Evolutionary conservation across 2,797 vertebrate species (phyloP), one percentile per base, ranked within the genome.

Genomic region (Champsocephalus gunnari): DNA sequence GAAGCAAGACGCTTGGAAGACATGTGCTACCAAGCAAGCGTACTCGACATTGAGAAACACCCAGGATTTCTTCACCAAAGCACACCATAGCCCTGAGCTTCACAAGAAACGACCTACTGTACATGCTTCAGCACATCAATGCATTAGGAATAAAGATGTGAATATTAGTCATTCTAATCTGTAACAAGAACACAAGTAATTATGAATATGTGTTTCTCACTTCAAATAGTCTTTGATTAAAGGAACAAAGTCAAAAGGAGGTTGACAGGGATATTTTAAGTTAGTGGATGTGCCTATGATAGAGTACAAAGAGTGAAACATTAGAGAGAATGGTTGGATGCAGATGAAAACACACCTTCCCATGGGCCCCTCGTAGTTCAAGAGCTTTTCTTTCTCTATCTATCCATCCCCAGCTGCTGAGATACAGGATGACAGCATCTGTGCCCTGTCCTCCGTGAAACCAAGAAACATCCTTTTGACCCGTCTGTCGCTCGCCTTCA

Each of bases 401-500:
- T 56, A 48, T 74, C 75, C 54, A 48, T 81, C 76, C 86, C 77
- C 51, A 58, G 71, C 76, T 7, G 38, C 62, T 24, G 41, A 60
- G 68, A 54, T 65, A 56, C 76, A 74, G 60, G 60, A 82, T 60
- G 66, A 75, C 77, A 80, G 63, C 43, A 63, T 62, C 67, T 82
- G 68, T 61, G 34, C 34, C 6, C 34, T 38, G 77, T 81, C 76
- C 53, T 75, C 56, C 66, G 65, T 59, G 58, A 77, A 73, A 75
- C 65, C 77, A 75, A 81, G 67, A 66, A 83, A 80, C 62, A 75
- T 75, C 41, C 83, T 75, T 80, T 66, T 80, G 75, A 88, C 81
- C 81, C 5, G 55, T 57, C 76, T 82, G 79, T 71, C 45, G 45
- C 82, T 83, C 67, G 64, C 73, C 28, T 51, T 62, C 59, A 58